These are phyloP conservation scores for Brachionus plicatilis DNA, from an alignment of 1,140 invertebrate genomes.

Conservation along the genomic window DNA sequence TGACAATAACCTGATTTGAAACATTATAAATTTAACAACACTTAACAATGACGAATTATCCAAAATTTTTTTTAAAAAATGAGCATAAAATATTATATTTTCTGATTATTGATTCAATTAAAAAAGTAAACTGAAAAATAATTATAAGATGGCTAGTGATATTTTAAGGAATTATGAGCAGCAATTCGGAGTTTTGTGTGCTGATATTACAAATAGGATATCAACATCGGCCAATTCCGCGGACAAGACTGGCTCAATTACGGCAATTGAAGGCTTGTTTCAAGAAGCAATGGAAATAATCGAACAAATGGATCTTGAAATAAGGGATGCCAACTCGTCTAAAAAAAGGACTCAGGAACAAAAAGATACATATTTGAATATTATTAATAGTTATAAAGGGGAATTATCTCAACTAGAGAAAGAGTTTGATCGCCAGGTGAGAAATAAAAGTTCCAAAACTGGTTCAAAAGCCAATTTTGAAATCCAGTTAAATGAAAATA, in stretches of 20 bases:
- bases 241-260: not conserved
- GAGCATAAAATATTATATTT: not conserved
- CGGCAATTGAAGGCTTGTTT: not conserved
- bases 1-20: not conserved
- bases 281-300: conserved; percentile 23
- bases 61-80: not conserved
- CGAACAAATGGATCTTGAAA: conserved; percentile 37
- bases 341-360: conserved; percentile 36
- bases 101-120: not conserved
- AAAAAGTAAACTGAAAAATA: not conserved
- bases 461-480: conserved; percentile 2
- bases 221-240: not conserved
- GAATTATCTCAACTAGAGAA: conserved; percentile 14
- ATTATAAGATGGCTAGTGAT: not conserved
- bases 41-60: not conserved
- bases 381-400: conserved; percentile 21
- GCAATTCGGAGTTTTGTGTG: conserved; percentile 36
- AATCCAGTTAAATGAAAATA: not conserved
- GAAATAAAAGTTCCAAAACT: not conserved
- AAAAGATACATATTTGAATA: conserved; percentile 21
- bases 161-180: conserved; percentile 38
- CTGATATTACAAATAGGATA: conserved; percentile 35
- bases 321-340: not conserved
- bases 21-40: not conserved
- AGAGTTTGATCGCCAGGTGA: conserved; percentile 22